Conservation (phyloP, 1,140 invertebrate species). For the Papilio polyxenes region DNA sequence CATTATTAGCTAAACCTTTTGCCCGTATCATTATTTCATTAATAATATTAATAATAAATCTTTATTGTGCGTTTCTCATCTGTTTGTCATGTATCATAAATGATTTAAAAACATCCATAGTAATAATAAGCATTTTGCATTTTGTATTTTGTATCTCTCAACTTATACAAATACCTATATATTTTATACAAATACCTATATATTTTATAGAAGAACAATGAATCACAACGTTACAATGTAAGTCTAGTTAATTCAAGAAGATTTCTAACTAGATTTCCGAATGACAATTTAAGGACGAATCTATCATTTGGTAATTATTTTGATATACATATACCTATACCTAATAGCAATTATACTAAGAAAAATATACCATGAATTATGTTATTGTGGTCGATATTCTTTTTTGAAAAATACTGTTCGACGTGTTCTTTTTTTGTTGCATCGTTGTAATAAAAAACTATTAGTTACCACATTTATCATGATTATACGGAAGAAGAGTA, state of each 20-base stretch:
- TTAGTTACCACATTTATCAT: background rate
- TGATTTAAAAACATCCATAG: too few relatives aligned
- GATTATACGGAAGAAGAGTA: background rate
- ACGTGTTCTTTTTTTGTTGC: background rate
- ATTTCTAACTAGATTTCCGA: slow-evolving; percentile 30
- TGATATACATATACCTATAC: background rate
- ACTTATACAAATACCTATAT: too few relatives aligned
- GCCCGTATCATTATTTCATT: too few relatives aligned
- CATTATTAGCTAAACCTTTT: too few relatives aligned
- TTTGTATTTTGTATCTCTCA: background rate
- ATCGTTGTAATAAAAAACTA: background rate
- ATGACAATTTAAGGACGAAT: slow-evolving; percentile 25
- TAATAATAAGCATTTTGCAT: too few relatives aligned
- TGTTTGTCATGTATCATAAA: too few relatives aligned
- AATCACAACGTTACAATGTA: background rate
- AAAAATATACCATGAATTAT: background rate
- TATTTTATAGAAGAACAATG: background rate
- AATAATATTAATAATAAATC: too few relatives aligned
- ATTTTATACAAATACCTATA: too few relatives aligned
- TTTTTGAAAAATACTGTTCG: background rate
- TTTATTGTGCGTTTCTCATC: too few relatives aligned
- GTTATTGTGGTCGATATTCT: background rate
- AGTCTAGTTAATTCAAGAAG: slow-evolving; percentile 27
- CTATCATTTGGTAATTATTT: background rate
- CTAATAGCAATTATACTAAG: background rate